phyloP scores from a whole-genome alignment of 2,888 invertebrate species.

The Anagyrus pseudococci region DNA sequence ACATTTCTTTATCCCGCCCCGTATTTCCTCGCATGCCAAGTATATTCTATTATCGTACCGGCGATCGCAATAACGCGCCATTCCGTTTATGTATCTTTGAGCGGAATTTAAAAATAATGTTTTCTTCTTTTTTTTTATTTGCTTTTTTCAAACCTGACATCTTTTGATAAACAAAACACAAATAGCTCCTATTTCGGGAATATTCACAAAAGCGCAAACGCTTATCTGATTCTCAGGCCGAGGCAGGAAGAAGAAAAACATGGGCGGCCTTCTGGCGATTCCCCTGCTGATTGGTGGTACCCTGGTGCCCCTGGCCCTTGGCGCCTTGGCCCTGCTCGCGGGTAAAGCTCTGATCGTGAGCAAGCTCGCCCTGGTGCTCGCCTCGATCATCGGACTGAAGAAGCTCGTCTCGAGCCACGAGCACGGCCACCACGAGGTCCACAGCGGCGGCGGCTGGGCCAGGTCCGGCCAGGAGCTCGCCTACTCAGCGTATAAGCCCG shows the following conservation, averaged over 20 bases:
- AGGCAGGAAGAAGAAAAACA: constrained; percentile 74
- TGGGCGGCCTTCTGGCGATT: constrained; percentile 77
- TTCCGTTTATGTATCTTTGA: no score
- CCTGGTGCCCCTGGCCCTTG: constrained; percentile 81
- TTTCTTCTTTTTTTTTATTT: no score
- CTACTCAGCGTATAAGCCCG: constrained; percentile 68
- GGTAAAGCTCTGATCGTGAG: constrained; percentile 87
- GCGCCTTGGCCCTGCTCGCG: constrained; percentile 80
- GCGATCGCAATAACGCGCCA: no score
- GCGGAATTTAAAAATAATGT: no score
- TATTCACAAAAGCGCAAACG: no score
- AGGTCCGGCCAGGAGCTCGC: constrained; percentile 69
- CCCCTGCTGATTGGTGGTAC: constrained; percentile 82
- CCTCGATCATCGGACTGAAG: constrained; percentile 85
- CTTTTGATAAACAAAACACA: no score
- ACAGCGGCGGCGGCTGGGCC: constrained; percentile 76
- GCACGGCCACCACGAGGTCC: constrained; percentile 69
- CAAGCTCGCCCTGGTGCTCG: constrained; percentile 81
- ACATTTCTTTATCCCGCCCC: no score
- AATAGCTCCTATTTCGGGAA: no score
- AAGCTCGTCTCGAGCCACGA: constrained; percentile 76
- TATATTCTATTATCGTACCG: no score
- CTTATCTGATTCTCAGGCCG: constrained; percentile 64
- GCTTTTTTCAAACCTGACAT: no score
- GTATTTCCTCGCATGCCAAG: no score